These are phyloP conservation scores for Thymelicus acteon DNA, from an alignment of 2,888 invertebrate genomes.

Conservation along the genomic window DNA sequence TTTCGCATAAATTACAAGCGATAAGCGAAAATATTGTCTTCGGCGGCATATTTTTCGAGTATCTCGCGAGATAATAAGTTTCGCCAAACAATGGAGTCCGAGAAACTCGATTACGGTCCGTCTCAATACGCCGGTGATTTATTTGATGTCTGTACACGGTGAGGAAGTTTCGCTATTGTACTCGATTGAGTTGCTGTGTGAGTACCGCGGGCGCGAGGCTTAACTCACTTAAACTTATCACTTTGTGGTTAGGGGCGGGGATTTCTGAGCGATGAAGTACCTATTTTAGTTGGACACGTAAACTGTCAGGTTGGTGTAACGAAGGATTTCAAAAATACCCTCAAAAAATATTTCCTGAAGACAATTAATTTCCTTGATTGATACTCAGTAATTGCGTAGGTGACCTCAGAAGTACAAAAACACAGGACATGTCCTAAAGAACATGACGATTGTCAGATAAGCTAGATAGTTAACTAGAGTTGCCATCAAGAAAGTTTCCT, in stretches of 20 bases:
- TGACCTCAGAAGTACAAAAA: too few species aligned
- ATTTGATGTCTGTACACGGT: slow-evolving; percentile 10
- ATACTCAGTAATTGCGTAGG: too few species aligned
- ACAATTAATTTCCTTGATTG: too few species aligned
- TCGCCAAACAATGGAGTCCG: slow-evolving; percentile 64
- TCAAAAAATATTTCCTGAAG: too few species aligned
- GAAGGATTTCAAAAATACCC: too few species aligned
- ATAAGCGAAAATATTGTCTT: slow-evolving; percentile 84
- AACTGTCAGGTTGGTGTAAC: too few species aligned
- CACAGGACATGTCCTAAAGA: too few species aligned
- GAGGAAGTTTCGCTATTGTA: slow-evolving; percentile 3
- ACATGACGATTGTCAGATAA: too few species aligned
- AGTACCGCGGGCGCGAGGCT: not conserved
- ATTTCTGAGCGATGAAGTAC: not conserved
- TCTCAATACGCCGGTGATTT: slow-evolving; percentile 49
- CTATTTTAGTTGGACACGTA: not conserved
- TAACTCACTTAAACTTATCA: slow-evolving; percentile 1
- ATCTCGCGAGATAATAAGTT: slow-evolving; percentile 69
- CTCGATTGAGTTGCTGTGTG: slow-evolving; percentile 5
- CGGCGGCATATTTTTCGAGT: slow-evolving; percentile 74
- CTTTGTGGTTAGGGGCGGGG: not conserved
- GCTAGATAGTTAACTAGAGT: too few species aligned
- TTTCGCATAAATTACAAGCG: slow-evolving; percentile 80
- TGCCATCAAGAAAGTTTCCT: too few species aligned
- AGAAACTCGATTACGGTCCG: slow-evolving; percentile 57